phyloP scores from a whole-genome alignment of 2,113 vertebrate species.

The Dicerorhinus sumatrensis region DNA sequence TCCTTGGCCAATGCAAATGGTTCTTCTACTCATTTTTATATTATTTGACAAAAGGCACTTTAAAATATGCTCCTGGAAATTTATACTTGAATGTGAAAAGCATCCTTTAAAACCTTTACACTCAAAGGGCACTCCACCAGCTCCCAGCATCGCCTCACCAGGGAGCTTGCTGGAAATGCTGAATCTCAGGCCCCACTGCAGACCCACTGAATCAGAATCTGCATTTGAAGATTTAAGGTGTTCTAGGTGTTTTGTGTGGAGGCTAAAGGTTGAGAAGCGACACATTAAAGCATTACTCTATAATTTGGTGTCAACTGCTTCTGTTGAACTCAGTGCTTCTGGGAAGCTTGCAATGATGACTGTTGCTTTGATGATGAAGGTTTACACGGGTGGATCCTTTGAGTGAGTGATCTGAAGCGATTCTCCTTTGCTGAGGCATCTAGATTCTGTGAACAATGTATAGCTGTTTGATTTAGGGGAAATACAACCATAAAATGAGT shows the following conservation, averaged over 20 bases:
- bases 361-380: not conserved
- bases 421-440: conserved; percentile 32
- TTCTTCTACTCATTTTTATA: not conserved
- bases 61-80: not conserved
- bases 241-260: not conserved
- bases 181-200: not conserved
- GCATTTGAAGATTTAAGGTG: not conserved
- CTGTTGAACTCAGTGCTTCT: not conserved
- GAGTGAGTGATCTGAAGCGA: not conserved
- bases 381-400: not conserved
- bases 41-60: conserved; percentile 6
- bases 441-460: conserved; percentile 49
- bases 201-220: not conserved
- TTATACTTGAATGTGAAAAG: not conserved
- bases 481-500: not conserved
- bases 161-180: not conserved
- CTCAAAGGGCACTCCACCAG: not conserved
- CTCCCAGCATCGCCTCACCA: not conserved
- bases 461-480: conserved; percentile 27
- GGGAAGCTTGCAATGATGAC: not conserved
- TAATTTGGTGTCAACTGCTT: not conserved
- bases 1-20: not conserved
- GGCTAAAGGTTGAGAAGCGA: not conserved
- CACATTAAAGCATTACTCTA: not conserved
- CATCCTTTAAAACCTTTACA: not conserved